Evolutionary conservation across 2,113 vertebrate genomes (phyloP).

Genomic region (Gambusia holbrooki): DNA sequence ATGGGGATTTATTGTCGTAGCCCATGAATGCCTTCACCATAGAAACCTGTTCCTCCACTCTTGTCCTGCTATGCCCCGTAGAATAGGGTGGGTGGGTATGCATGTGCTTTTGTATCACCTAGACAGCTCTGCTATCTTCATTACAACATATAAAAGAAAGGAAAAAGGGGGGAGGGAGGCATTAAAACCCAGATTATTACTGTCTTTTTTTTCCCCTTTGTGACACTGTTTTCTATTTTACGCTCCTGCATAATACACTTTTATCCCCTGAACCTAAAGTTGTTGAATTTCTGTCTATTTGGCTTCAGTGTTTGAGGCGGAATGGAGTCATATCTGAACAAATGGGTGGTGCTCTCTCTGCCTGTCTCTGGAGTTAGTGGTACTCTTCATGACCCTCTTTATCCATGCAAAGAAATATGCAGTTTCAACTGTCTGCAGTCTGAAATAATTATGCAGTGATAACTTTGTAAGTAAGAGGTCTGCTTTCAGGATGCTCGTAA

Average conservation of each 20-base stretch:
- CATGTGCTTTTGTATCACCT: background rate
- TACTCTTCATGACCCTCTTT: background rate
- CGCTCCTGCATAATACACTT: constrained; percentile 22
- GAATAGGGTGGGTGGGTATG: background rate
- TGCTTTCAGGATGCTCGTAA: constrained; percentile 5
- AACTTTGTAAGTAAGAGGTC: background rate
- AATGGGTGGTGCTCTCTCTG: too few species aligned
- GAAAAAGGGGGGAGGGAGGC: background rate
- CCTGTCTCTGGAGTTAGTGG: background rate
- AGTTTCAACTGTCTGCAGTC: background rate
- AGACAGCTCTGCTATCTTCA: constrained; percentile 5
- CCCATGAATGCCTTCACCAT: constrained; percentile 54
- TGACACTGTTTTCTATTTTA: background rate
- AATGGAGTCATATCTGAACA: background rate
- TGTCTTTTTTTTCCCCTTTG: background rate
- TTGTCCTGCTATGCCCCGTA: background rate
- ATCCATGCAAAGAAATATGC: background rate
- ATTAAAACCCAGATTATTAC: background rate
- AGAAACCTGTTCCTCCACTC: constrained; percentile 40
- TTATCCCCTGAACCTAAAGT: constrained; percentile 27
- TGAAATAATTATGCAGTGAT: background rate
- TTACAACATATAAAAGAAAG: constrained; percentile 7
- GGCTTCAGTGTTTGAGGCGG: background rate
- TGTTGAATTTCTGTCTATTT: background rate
- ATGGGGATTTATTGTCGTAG: constrained; percentile 68